Evolutionary conservation across 2,797 vertebrate genomes (phyloP).

Genomic region (Smutsia gigantea): DNA sequence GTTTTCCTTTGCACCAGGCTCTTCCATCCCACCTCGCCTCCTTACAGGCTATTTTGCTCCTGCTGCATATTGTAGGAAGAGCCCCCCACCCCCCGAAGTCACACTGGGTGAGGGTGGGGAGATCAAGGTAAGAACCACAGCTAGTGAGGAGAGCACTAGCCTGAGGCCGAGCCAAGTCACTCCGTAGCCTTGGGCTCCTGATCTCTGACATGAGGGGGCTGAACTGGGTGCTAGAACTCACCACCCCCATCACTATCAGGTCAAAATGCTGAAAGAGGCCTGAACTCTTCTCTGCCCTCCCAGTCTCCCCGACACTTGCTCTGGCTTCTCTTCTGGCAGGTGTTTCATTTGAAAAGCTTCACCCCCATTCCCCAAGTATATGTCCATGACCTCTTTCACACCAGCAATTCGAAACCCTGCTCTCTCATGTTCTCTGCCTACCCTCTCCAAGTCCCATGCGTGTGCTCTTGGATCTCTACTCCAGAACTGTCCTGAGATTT

Average conservation of each 20-base stretch:
- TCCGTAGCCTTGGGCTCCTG: not conserved
- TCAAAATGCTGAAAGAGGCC: not conserved
- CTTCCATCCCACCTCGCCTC: not conserved
- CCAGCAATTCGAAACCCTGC: slow-evolving; percentile 36
- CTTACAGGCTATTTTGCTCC: not conserved
- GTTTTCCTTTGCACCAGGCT: not conserved
- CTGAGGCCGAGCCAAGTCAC: not conserved
- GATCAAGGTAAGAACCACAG: not conserved
- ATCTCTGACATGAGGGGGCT: not conserved
- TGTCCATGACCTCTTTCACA: slow-evolving; percentile 59
- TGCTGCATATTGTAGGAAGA: not conserved
- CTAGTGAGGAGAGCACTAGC: not conserved
- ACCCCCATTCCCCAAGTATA: not conserved
- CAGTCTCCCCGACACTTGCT: not conserved
- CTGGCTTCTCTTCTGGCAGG: not conserved
- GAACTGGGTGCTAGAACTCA: not conserved
- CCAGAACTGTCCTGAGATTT: not conserved
- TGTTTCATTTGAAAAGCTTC: slow-evolving; percentile 58
- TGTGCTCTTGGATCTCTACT: not conserved
- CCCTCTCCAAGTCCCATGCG: not conserved
- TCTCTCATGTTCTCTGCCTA: not conserved
- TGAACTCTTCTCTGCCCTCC: not conserved
- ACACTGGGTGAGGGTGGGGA: not conserved
- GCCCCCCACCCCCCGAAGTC: not conserved
- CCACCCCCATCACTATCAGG: not conserved